Conservation (phyloP, 2,113 vertebrate species). For the Willisornis vidua region DNA sequence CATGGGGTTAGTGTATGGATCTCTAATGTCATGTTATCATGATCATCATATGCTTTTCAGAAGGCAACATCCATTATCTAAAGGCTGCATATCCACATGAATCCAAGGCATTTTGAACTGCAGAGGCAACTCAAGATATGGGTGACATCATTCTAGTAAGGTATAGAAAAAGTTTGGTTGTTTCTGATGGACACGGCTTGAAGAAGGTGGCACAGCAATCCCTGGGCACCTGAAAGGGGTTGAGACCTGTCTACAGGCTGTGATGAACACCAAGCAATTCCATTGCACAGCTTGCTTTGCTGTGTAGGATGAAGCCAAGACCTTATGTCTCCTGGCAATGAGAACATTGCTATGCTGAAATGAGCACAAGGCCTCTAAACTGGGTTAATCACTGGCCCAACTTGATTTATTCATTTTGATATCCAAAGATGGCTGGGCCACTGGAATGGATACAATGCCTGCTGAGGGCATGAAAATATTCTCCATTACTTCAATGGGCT, state of each 20-base stretch:
- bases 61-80: neutral
- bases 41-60: neutral
- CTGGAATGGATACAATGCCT: neutral
- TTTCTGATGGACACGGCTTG: neutral
- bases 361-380: neutral
- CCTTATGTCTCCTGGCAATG: neutral
- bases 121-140: neutral
- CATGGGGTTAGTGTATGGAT: neutral
- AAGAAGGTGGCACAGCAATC: neutral
- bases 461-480: neutral
- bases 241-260: neutral
- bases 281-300: neutral
- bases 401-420: neutral
- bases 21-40: neutral
- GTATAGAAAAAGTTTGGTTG: neutral
- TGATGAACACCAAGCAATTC: neutral
- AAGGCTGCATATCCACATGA: neutral
- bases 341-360: neutral
- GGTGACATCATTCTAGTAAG: neutral
- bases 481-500: neutral
- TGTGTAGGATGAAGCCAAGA: neutral
- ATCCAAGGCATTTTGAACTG: neutral
- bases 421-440: neutral
- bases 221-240: neutral
- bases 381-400: neutral